These are phyloP conservation scores for Saimiri boliviensis DNA, from an alignment of 2,113 vertebrate genomes.

Conservation along the genomic window DNA sequence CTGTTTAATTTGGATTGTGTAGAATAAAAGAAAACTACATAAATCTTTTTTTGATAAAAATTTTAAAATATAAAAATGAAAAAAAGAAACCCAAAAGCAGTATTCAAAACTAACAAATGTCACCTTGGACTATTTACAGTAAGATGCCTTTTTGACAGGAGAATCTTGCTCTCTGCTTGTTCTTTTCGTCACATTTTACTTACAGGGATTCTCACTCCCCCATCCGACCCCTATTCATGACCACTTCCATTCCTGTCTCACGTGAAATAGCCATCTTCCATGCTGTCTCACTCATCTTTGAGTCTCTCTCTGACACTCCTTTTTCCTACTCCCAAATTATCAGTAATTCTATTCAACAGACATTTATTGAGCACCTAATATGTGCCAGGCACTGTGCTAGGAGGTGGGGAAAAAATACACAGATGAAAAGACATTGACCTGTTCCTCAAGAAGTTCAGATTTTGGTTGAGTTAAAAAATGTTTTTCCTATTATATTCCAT, in stretches of 20 bases:
- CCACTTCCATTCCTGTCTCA: neutral
- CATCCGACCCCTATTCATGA: neutral
- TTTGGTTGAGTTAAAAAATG: neutral
- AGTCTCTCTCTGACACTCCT: neutral
- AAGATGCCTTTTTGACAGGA: constrained; percentile 63
- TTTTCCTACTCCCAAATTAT: neutral
- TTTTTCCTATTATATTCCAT: neutral
- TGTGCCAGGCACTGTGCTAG: constrained; percentile 33
- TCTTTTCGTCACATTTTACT: neutral
- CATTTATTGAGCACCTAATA: constrained; percentile 23
- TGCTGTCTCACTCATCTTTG: neutral
- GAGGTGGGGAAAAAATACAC: neutral
- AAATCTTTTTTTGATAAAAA: constrained; percentile 70
- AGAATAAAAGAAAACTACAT: constrained; percentile 70
- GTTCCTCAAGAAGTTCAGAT: neutral
- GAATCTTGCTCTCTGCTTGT: constrained; percentile 43
- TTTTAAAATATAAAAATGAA: constrained; percentile 82
- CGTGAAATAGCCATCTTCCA: neutral
- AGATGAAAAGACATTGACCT: neutral
- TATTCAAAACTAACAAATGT: constrained; percentile 58
- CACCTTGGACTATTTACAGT: constrained; percentile 79
- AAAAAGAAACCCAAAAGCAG: constrained; percentile 56
- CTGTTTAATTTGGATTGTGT: constrained; percentile 78
- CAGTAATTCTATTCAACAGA: neutral
- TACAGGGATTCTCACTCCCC: neutral